phyloP scores from a whole-genome alignment of 2,113 vertebrate species.

The Lonchura striata region DNA sequence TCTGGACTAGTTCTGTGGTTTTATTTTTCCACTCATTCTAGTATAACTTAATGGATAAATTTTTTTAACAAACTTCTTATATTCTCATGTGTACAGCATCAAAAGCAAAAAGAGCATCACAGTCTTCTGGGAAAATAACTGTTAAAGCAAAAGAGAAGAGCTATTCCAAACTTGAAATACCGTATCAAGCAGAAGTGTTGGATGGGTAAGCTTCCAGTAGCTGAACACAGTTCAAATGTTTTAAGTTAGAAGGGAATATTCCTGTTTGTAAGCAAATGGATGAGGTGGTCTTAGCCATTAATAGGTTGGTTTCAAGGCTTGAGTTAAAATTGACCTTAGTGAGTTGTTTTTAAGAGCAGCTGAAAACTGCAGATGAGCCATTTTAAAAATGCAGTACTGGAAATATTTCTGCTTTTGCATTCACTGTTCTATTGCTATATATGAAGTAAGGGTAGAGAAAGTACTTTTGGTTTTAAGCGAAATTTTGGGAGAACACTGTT shows the following conservation, averaged over 20 bases:
- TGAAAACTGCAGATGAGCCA: neutral
- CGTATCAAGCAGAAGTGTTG: constrained; percentile 96
- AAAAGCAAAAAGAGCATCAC: constrained; percentile 89
- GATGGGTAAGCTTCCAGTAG: constrained; percentile 86
- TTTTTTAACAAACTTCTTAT: neutral
- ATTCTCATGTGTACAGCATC: constrained; percentile 79
- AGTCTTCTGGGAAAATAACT: constrained; percentile 97
- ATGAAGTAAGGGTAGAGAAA: neutral
- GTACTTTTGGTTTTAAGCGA: neutral
- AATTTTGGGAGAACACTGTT: neutral
- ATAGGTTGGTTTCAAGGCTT: neutral
- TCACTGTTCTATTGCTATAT: neutral
- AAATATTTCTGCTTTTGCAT: neutral
- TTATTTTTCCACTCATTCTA: neutral
- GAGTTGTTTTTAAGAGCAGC: neutral
- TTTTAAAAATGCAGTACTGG: neutral
- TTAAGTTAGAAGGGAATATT: neutral
- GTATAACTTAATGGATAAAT: neutral
- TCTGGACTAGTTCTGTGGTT: neutral
- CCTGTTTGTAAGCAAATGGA: neutral
- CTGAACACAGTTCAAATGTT: neutral
- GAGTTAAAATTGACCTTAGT: neutral
- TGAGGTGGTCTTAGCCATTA: neutral
- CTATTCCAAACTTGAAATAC: constrained; percentile 99
- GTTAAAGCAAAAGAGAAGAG: constrained; percentile 99